Percentiles rank a stretch among this genome's conserved stretches.
These are phyloP conservation scores for Rotaria macrura DNA, from an alignment of 2,888 invertebrate genomes.

Conservation along the genomic window DNA sequence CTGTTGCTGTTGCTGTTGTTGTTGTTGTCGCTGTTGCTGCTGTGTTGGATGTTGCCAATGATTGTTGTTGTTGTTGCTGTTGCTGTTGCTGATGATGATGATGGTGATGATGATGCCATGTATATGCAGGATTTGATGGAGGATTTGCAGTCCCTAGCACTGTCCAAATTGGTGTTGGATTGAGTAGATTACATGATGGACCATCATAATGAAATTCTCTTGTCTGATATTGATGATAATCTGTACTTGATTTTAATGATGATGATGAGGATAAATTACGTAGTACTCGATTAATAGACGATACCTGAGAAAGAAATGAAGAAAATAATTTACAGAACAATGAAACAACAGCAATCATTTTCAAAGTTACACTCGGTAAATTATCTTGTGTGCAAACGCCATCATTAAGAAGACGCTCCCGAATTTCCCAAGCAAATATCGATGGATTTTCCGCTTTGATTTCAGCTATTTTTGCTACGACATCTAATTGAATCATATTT, in stretches of 20 bases:
- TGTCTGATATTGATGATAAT: constrained; percentile 54
- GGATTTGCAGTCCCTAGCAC: background rate
- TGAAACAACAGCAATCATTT: background rate
- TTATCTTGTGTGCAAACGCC: constrained; percentile 88
- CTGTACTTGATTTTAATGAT: background rate
- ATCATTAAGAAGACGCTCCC: constrained; percentile 80
- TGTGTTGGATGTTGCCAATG: background rate
- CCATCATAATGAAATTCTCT: background rate
- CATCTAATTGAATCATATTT: constrained; percentile 51
- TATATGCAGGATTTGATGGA: background rate
- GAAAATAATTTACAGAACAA: background rate
- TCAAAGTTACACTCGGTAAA: constrained; percentile 73
- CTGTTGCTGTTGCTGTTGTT: background rate
- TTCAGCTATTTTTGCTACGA: constrained; percentile 80
- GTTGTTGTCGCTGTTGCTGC: too few species aligned
- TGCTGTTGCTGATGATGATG: background rate
- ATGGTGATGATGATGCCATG: background rate
- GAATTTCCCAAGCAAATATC: constrained; percentile 95
- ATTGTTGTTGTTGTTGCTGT: background rate
- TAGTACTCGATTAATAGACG: constrained; percentile 85
- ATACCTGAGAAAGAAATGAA: constrained; percentile 60
- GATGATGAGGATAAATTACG: constrained; percentile 63
- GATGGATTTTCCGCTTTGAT: constrained; percentile 93
- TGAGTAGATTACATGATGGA: background rate
- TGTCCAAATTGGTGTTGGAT: constrained; percentile 4